Evolutionary conservation across 1,140 invertebrate genomes (phyloP).

Genomic region (Glomeris maerens): DNA sequence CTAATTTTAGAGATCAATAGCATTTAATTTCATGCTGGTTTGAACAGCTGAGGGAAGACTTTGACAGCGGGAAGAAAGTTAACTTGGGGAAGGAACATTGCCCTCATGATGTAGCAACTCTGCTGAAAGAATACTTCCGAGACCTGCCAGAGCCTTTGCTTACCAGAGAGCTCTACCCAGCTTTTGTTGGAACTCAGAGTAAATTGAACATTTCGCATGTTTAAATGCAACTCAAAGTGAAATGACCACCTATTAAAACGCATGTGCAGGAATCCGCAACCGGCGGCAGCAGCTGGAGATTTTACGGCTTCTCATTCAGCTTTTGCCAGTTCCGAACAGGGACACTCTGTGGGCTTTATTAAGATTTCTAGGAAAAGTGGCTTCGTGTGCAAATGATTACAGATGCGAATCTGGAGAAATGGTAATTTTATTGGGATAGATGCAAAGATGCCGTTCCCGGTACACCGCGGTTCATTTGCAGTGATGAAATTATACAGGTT

Average conservation of each 20-base stretch:
- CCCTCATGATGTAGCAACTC: slow-evolving; percentile 80
- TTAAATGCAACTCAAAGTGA: not conserved
- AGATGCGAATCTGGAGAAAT: slow-evolving; percentile 32
- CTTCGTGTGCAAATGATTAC: slow-evolving; percentile 52
- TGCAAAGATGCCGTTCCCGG: no score
- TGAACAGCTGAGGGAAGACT: slow-evolving; percentile 83
- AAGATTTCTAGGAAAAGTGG: slow-evolving; percentile 62
- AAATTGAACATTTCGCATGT: slow-evolving; percentile 28
- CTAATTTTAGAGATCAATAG: no score
- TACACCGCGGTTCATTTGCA: slow-evolving; percentile 1
- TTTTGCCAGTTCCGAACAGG: slow-evolving; percentile 68
- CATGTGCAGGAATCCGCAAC: slow-evolving; percentile 47
- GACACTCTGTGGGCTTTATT: slow-evolving; percentile 73
- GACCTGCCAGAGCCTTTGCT: slow-evolving; percentile 84
- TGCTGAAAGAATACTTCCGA: slow-evolving; percentile 83
- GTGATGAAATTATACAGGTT: no score
- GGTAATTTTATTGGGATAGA: no score
- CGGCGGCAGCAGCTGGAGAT: slow-evolving; percentile 64
- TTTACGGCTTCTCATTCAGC: slow-evolving; percentile 62
- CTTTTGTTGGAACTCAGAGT: slow-evolving; percentile 84
- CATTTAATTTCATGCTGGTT: no score
- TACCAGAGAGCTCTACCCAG: slow-evolving; percentile 70
- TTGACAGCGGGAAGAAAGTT: slow-evolving; percentile 65
- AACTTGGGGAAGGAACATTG: slow-evolving; percentile 61
- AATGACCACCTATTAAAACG: slow-evolving; percentile 9